These are phyloP conservation scores for Diadema setosum DNA, from an alignment of 35 echinoderm and acorn worm genomes.

Conservation along the genomic window DNA sequence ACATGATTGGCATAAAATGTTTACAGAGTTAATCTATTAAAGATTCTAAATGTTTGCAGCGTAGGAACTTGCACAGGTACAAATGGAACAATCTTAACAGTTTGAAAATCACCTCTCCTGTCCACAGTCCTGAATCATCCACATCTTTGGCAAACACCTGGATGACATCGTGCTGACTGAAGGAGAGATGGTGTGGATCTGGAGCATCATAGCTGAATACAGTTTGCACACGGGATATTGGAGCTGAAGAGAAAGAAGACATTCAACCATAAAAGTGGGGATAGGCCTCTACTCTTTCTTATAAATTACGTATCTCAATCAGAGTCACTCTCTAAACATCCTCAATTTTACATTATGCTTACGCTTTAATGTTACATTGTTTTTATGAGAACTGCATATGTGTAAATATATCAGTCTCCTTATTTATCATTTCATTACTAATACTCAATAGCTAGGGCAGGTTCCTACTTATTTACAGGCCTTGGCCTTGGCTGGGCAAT, in stretches of 20 bases:
- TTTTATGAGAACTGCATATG: background rate
- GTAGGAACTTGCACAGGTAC: background rate
- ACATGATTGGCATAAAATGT: too few species aligned
- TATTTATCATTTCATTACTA: background rate
- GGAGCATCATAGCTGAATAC: background rate
- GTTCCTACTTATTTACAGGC: too few species aligned
- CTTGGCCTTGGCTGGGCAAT: too few species aligned
- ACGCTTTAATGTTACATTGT: background rate
- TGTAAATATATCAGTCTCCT: background rate
- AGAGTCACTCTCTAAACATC: background rate
- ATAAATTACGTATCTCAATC: background rate
- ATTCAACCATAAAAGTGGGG: background rate
- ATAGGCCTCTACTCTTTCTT: background rate
- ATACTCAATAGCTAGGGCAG: too few species aligned
- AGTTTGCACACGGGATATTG: conserved; percentile 5
- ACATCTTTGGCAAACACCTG: conserved; percentile 40
- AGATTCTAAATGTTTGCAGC: background rate
- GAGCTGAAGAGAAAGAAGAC: background rate
- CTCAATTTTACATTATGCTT: background rate
- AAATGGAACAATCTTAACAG: background rate
- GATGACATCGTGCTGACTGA: conserved; percentile 13
- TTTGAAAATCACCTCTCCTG: conserved; percentile 20
- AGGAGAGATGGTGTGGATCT: conserved; percentile 14
- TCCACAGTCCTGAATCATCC: conserved; percentile 6
- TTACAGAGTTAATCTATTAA: too few species aligned